Conservation (phyloP, 37 sponge, comb jelly and placozoan species). For the Halichondria panicea region DNA sequence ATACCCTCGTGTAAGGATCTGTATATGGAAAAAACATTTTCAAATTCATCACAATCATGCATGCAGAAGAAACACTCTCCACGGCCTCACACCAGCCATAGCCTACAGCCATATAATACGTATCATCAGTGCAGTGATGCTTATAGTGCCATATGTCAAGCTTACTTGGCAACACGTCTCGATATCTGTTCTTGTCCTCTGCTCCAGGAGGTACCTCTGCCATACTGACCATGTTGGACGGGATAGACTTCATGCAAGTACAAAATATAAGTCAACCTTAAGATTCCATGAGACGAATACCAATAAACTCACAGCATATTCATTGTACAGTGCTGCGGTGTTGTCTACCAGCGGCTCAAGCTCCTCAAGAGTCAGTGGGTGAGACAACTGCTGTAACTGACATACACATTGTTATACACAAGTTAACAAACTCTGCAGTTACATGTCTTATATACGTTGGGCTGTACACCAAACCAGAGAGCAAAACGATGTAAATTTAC, state of each 20-base stretch:
- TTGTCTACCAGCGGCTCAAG: constrained; percentile 25
- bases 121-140: too few species aligned
- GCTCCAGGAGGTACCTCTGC: constrained; percentile 86
- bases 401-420: too few species aligned
- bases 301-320: constrained; percentile 47
- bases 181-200: constrained; percentile 87
- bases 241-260: constrained; percentile 50
- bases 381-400: constrained; percentile 32
- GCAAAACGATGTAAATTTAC: not conserved
- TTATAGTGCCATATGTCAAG: not conserved
- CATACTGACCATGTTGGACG: constrained; percentile 62
- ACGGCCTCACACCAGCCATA: too few species aligned
- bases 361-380: constrained; percentile 39
- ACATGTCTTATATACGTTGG: not conserved
- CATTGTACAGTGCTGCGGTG: constrained; percentile 21
- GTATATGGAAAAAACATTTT: not conserved
- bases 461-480: not conserved
- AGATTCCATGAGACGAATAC: too few species aligned
- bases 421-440: too few species aligned
- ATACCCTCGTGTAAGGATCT: constrained; percentile 70
- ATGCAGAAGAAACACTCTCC: too few species aligned
- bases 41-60: not conserved
- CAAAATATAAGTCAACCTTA: not conserved
- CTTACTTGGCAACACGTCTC: constrained; percentile 85
- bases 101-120: too few species aligned